Base-by-base conservation (phyloP, 2,888 invertebrate species). In the Apodemia hepburni region DNA sequence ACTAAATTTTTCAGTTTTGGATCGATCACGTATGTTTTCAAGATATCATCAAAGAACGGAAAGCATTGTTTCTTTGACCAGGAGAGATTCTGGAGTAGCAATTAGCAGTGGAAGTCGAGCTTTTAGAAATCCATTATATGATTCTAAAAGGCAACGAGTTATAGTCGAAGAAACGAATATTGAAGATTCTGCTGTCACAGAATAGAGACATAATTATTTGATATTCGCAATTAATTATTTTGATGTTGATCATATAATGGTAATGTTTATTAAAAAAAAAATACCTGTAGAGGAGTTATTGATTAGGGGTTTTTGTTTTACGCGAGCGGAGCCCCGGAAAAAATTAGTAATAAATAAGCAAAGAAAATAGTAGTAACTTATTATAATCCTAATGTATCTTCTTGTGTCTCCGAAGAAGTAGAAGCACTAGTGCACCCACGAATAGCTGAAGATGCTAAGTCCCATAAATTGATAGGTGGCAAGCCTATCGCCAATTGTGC, bases 71-170 rank as follows among this genome's bases (percentile, higher is more conserved):
- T 87, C 87, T 29, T 70, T 90, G 67, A 85, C 89, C 0, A 69
- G 89, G 61, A 78, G 87, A 61, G 87, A 87, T 67, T 90, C 90
- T 3, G 72, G 73, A 0, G 72, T 75, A 0, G 78, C 73, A 1
- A 67, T 78, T 49, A 70, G 74, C 8, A 64, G 75, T 6, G 71
- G 69, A 5, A 74, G 78, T 42, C 80, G 84, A 0, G 84, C 86
- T 0, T 90, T 90, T 64, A 84, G 86, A 29, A 90, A 90, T 72
- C 90, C 90, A 0, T 66, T 90, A 69, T 90, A 89, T 69, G 79
- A 85, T 64, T 89, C 89, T 0, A 85, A 77, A 74, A 82, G 87
- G 71, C 84, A 81, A 66, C 79, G 85, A 66, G 85, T 84, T 12
- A 70, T 76, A 27, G 80, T 85, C 0, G 73, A 76, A 0, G 84